Conservation (phyloP, 2,797 vertebrate species). For the Luscinia luscinia region DNA sequence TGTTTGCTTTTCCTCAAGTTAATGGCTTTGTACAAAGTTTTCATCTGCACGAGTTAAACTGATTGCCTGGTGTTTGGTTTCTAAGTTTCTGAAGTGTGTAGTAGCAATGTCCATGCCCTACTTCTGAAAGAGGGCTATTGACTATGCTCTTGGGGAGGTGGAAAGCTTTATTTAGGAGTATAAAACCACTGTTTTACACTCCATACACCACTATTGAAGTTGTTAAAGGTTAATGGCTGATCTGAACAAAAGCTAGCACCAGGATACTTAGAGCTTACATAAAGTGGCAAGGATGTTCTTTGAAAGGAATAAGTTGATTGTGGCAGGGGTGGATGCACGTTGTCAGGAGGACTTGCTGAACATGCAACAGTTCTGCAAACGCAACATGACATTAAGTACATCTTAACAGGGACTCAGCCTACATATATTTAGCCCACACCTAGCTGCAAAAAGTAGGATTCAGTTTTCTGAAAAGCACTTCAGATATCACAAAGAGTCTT, state of each 20-base stretch:
- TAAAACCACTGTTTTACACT: neutral
- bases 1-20: neutral
- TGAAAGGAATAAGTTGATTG: neutral
- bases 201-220: neutral
- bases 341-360: neutral
- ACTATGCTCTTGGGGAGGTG: neutral
- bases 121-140: neutral
- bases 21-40: neutral
- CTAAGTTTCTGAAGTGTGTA: neutral
- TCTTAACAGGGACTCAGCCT: neutral
- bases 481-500: rapidly evolving
- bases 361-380: neutral
- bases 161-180: neutral
- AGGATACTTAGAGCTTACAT: neutral
- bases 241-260: neutral
- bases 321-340: neutral
- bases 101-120: neutral
- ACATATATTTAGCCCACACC: neutral
- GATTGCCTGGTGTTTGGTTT: neutral
- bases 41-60: neutral
- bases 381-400: neutral
- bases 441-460: neutral
- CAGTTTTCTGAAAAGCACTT: neutral
- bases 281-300: neutral
- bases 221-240: neutral